These are phyloP conservation scores for Gasterosteus nipponicus DNA, from an alignment of 2,113 vertebrate genomes.

Conservation along the genomic window DNA sequence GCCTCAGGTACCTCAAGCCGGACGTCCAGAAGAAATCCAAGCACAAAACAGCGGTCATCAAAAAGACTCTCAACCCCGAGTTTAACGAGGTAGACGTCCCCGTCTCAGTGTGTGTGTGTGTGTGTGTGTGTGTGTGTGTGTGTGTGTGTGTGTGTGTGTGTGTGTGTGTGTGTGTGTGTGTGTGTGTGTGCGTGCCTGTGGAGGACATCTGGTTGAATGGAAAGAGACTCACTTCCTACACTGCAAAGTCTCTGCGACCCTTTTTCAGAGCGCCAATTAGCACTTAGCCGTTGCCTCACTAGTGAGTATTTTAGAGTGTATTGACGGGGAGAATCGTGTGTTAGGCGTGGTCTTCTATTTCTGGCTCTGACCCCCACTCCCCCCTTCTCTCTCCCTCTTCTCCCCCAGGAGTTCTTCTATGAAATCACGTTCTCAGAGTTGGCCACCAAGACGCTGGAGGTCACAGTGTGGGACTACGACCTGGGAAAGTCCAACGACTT, in stretches of 20 bases:
- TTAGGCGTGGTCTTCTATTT: slow-evolving; percentile 19
- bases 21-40: slow-evolving; percentile 92
- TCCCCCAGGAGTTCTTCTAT: slow-evolving; percentile 88
- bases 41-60: slow-evolving; percentile 90
- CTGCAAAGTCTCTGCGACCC: slow-evolving; percentile 2
- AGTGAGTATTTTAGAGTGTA: slow-evolving; percentile 4
- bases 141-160: slow-evolving; percentile 14
- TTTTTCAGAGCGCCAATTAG: slow-evolving; percentile 24
- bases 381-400: neutral
- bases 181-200: slow-evolving; percentile 18
- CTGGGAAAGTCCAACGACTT: slow-evolving; percentile 91
- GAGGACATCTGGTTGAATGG: neutral
- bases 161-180: slow-evolving; percentile 38
- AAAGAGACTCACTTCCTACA: slow-evolving; percentile 25
- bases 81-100: slow-evolving; percentile 87
- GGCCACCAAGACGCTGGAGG: slow-evolving; percentile 87
- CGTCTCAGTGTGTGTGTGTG: slow-evolving; percentile 25
- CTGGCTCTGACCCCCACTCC: neutral
- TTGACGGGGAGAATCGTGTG: neutral
- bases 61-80: slow-evolving; percentile 92
- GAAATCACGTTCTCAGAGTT: slow-evolving; percentile 86
- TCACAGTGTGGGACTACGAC: slow-evolving; percentile 92
- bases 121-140: slow-evolving; percentile 8
- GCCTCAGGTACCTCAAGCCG: slow-evolving; percentile 88
- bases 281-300: slow-evolving; percentile 24